These are phyloP conservation scores for Drosophila parabipectinata DNA, from an alignment of 1,140 invertebrate genomes.

Conservation along the genomic window DNA sequence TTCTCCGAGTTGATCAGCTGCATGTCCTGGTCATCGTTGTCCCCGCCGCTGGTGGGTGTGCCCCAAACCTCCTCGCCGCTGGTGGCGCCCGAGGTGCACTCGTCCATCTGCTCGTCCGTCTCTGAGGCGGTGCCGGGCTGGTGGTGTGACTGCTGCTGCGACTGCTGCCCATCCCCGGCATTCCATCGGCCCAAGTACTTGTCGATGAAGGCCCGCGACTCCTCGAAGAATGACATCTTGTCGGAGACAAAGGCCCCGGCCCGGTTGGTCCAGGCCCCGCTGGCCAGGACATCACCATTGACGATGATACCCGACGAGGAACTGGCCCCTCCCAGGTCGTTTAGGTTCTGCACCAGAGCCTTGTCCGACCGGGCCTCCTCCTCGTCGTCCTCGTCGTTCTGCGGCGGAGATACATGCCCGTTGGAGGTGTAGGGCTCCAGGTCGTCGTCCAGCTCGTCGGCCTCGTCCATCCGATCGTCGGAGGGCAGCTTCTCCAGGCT, in stretches of 20 bases:
- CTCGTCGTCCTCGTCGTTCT: conserved; percentile 72
- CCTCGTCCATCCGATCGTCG: conserved; percentile 67
- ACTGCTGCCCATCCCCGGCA: conserved; percentile 60
- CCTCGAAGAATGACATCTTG: conserved; percentile 90
- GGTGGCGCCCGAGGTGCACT: conserved; percentile 90
- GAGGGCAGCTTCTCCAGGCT: conserved; percentile 89
- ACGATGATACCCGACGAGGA: conserved; percentile 15
- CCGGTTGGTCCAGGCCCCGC: conserved; percentile 89
- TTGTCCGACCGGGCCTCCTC: conserved; percentile 74
- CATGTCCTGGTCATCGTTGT: conserved; percentile 90
- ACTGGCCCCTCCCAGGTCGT: conserved; percentile 31
- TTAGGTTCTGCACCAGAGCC: conserved; percentile 61
- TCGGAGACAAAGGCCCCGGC: conserved; percentile 91
- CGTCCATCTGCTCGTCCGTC: conserved; percentile 85
- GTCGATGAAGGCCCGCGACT: conserved; percentile 85
- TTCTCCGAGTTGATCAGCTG: conserved; percentile 87
- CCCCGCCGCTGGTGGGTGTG: conserved; percentile 92
- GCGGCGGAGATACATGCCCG: conserved; percentile 23
- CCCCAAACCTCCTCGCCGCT: conserved; percentile 94
- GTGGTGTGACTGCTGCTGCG: conserved; percentile 30
- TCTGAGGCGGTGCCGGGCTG: conserved; percentile 78
- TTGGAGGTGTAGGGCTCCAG: conserved; percentile 46
- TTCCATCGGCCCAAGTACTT: conserved; percentile 83
- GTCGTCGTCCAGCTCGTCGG: conserved; percentile 82
- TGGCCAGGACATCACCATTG: conserved; percentile 69